phyloP scores from a whole-genome alignment of 2,888 invertebrate species.

The Tromatobia lineatoria region DNA sequence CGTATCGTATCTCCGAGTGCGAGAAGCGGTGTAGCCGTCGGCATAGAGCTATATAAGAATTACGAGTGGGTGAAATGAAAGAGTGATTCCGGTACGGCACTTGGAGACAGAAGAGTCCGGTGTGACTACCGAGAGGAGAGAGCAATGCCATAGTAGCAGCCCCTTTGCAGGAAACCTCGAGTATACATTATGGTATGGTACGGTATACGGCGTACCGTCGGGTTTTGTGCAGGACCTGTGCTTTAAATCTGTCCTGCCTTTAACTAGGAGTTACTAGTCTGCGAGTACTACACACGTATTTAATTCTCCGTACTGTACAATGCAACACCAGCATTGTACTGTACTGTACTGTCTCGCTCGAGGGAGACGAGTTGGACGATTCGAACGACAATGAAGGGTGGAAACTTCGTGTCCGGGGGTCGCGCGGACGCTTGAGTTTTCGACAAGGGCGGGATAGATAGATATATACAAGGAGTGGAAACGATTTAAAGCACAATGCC shows the following conservation, averaged over 20 bases:
- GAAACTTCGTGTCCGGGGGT: constrained; percentile 65
- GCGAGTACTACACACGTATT: neutral
- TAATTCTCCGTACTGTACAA: neutral
- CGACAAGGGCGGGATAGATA: constrained; percentile 62
- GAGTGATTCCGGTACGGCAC: constrained; percentile 66
- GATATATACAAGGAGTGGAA: constrained; percentile 55
- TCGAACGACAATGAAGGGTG: constrained; percentile 74
- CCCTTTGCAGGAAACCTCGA: constrained; percentile 58
- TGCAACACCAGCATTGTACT: neutral
- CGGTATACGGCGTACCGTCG: neutral
- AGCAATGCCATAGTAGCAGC: constrained; percentile 18
- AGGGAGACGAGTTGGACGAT: constrained; percentile 64
- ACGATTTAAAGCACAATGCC: constrained; percentile 84
- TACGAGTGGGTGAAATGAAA: constrained; percentile 65
- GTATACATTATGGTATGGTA: constrained; percentile 33
- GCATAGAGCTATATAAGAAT: constrained; percentile 50
- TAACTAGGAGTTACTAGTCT: constrained; percentile 3
- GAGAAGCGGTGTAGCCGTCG: constrained; percentile 30
- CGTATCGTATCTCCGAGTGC: constrained; percentile 25
- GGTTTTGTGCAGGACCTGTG: constrained; percentile 1
- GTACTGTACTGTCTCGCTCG: constrained; percentile 39
- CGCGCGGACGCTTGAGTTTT: constrained; percentile 67
- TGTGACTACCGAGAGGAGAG: constrained; percentile 56
- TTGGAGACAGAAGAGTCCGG: constrained; percentile 68
- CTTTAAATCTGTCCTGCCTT: too few relatives aligned